Percentiles rank a stretch among this genome's conserved stretches.
Evolutionary conservation across 2,888 invertebrate genomes (phyloP).

Genomic region (Rhynchonema sp.): DNA sequence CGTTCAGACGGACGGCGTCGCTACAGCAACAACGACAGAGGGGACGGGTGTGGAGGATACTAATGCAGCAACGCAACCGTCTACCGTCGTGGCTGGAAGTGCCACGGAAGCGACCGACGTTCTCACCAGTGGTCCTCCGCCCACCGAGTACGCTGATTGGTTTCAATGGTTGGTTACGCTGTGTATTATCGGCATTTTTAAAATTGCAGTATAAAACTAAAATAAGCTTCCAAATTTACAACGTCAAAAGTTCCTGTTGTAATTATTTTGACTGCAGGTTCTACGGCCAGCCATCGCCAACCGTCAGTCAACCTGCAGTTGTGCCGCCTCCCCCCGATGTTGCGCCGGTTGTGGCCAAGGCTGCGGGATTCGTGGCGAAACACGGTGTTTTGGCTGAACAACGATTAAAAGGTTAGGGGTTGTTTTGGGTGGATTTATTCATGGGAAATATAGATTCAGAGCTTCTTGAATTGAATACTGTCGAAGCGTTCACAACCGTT

Average conservation of each 20-base stretch:
- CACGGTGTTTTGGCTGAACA: slow-evolving; percentile 78
- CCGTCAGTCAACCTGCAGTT: slow-evolving; percentile 8
- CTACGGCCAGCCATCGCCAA: slow-evolving; percentile 1
- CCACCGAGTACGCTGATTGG: slow-evolving; percentile 10
- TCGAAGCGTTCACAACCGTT: not conserved
- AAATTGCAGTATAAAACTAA: too few relatives aligned
- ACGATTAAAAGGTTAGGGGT: slow-evolving; percentile 31
- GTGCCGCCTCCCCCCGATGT: slow-evolving; percentile 55
- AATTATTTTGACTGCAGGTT: slow-evolving; percentile 6
- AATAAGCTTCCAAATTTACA: too few relatives aligned
- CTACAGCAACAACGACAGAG: too few relatives aligned
- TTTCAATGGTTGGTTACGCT: slow-evolving; percentile 2
- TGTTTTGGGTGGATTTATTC: not conserved
- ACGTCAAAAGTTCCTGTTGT: too few relatives aligned
- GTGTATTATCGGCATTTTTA: too few relatives aligned
- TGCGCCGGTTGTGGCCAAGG: slow-evolving; percentile 74
- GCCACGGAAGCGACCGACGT: too few relatives aligned
- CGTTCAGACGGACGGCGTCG: too few relatives aligned
- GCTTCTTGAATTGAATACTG: not conserved
- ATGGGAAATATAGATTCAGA: not conserved
- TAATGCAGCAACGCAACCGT: too few relatives aligned
- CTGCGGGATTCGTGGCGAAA: slow-evolving; percentile 84
- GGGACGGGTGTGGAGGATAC: too few relatives aligned
- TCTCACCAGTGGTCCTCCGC: slow-evolving; percentile 9
- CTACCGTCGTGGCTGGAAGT: too few relatives aligned